These are phyloP conservation scores for Nemurella pictetii DNA, from an alignment of 2,888 invertebrate genomes.

Conservation along the genomic window DNA sequence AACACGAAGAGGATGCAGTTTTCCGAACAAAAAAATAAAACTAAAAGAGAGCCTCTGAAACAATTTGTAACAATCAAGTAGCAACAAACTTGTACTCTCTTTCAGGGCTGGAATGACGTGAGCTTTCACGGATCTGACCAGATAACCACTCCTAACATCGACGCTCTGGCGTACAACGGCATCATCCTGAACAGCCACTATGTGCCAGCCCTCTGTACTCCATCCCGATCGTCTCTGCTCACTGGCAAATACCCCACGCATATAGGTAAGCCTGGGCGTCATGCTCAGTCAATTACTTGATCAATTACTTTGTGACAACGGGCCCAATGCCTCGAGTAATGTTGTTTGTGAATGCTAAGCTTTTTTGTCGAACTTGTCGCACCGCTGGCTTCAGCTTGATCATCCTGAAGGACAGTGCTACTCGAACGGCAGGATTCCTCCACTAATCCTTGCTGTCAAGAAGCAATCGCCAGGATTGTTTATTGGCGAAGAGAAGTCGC, in stretches of 20 bases:
- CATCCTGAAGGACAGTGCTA: too few species aligned
- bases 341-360: too few species aligned
- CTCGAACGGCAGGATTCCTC: too few species aligned
- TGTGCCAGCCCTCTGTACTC: slow-evolving; percentile 59
- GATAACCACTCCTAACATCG: slow-evolving; percentile 60
- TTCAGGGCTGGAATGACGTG: slow-evolving; percentile 60
- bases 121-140: slow-evolving; percentile 59
- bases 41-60: background rate
- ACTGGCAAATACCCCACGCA: slow-evolving; percentile 59
- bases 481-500: too few species aligned
- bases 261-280: slow-evolving; percentile 54
- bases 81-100: slow-evolving; percentile 30
- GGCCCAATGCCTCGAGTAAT: too few species aligned
- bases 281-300: too few species aligned
- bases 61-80: background rate
- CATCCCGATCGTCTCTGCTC: slow-evolving; percentile 56
- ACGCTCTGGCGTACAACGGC: slow-evolving; percentile 57
- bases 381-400: too few species aligned
- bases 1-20: background rate
- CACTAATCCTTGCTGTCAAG: too few species aligned
- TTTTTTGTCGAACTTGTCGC: too few species aligned
- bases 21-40: background rate
- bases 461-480: too few species aligned
- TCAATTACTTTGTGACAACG: too few species aligned
- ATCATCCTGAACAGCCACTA: slow-evolving; percentile 59